phyloP scores from a whole-genome alignment of 2,888 invertebrate species.

The Cyclophora punctaria region DNA sequence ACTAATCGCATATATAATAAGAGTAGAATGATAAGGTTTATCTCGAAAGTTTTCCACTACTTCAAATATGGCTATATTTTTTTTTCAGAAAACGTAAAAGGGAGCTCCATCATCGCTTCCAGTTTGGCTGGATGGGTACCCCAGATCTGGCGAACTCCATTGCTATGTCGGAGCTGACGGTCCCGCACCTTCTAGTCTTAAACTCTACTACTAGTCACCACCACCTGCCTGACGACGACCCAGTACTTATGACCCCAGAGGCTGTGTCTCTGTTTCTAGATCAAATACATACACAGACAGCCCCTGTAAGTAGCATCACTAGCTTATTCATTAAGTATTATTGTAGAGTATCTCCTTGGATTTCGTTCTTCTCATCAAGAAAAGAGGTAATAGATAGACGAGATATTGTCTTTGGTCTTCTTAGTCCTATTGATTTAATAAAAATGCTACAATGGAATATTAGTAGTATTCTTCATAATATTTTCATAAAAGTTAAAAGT shows the following conservation, averaged over 20 bases:
- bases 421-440: too few species aligned
- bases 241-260: conserved; percentile 86
- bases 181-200: conserved; percentile 91
- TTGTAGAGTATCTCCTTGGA: too few species aligned
- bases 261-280: conserved; percentile 85
- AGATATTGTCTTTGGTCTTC: too few species aligned
- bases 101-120: conserved; percentile 87
- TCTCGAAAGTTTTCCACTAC: too few species aligned
- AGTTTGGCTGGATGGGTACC: conserved; percentile 96
- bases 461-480: too few species aligned
- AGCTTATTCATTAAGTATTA: too few species aligned
- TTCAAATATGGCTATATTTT: not conserved
- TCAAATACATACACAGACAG: conserved; percentile 84
- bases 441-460: too few species aligned
- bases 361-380: too few species aligned
- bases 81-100: conserved; percentile 70
- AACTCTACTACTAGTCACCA: conserved; percentile 95
- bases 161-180: conserved; percentile 87
- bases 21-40: too few species aligned
- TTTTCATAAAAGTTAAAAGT: too few species aligned
- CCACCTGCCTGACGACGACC: conserved; percentile 91
- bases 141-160: conserved; percentile 94
- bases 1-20: too few species aligned
- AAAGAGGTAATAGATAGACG: too few species aligned
- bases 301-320: conserved; percentile 75